Evolutionary conservation across 2,888 invertebrate genomes (phyloP), one percentile per base, ranked within the genome.

Genomic region (Plemyria rubiginata): DNA sequence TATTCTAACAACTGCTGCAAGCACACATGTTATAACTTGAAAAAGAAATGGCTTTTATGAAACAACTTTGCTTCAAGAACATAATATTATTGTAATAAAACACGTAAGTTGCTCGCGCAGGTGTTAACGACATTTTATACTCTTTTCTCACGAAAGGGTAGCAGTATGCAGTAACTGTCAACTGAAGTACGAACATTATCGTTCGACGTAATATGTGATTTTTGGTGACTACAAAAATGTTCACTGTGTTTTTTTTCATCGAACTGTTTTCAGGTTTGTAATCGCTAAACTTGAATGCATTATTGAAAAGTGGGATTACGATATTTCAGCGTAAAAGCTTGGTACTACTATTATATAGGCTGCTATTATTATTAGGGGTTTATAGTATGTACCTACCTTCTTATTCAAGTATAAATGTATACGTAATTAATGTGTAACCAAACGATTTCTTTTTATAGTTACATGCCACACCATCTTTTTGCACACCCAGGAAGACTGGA

Each of bases 101-200:
- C 60, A 65, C 57, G 60, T 52, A 52, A 59, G 51, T 63, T 58
- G 38, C 51, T 51, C 52, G 45, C 56, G 57, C 65, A 65, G 65
- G 60, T 65, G 65, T 54, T 51, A 57, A 57, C 46, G 65, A 57
- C 57, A 51, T 60, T 60, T 60, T 65, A 60, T 57, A 57, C 46
- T 41, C 54, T 53, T 60, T 60, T 65, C 57, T 36, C 65, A 57
- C 57, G 60, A 65, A 60, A 65, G 60, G 65, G 65, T 63, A 28
- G 16, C 49, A 54, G 36, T 50, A 52, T 50, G 60, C 64, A 36
- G 56, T 64, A 57, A 60, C 56, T 65, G 60, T 65, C 65, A 57
- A 57, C 50, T 50, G 45, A 50, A 60, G 65, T 57, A 54, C 36
- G 43, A 54, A 60, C 64, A 57, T 57, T 57, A 60, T 51, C 60